Conservation (phyloP, 2,797 vertebrate genomes). For the Lepus oiostolus region DNA sequence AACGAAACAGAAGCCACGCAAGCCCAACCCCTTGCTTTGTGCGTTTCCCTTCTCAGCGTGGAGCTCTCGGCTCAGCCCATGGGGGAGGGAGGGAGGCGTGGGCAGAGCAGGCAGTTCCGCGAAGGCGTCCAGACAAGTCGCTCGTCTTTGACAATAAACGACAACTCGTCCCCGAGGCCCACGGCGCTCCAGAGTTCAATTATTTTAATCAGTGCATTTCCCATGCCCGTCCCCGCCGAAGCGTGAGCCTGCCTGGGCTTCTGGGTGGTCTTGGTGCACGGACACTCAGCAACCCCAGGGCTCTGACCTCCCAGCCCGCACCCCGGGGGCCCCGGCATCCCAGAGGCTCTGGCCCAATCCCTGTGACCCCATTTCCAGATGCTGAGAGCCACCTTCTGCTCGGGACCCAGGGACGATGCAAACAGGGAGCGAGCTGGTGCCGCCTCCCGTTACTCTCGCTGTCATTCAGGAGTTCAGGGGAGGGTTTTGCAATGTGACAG, state of each 20-base stretch:
- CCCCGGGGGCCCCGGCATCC: fast-evolving
- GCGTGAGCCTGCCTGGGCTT: too few relatives aligned
- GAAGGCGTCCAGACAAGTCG: background rate
- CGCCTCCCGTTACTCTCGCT: background rate
- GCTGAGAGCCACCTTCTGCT: fast-evolving
- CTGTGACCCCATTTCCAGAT: fast-evolving
- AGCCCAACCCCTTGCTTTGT: background rate
- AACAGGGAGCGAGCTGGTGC: fast-evolving
- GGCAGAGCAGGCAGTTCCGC: background rate
- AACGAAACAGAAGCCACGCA: background rate
- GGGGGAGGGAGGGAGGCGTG: fast-evolving
- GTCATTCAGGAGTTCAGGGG: background rate
- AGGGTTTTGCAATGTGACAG: background rate
- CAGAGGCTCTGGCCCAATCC: background rate
- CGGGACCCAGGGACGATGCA: fast-evolving
- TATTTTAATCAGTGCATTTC: fast-evolving
- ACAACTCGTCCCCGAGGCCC: background rate
- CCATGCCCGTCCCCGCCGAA: too few relatives aligned
- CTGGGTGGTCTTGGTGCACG: too few relatives aligned
- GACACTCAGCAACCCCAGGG: fast-evolving
- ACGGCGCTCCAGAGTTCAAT: background rate
- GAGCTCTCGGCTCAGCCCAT: fast-evolving
- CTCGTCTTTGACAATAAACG: background rate
- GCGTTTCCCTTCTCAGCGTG: fast-evolving
- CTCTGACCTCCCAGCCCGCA: fast-evolving